Evolutionary conservation across 2,888 invertebrate species (phyloP), one percentile per base, ranked within the genome.

Genomic region (Panopea generosa): DNA sequence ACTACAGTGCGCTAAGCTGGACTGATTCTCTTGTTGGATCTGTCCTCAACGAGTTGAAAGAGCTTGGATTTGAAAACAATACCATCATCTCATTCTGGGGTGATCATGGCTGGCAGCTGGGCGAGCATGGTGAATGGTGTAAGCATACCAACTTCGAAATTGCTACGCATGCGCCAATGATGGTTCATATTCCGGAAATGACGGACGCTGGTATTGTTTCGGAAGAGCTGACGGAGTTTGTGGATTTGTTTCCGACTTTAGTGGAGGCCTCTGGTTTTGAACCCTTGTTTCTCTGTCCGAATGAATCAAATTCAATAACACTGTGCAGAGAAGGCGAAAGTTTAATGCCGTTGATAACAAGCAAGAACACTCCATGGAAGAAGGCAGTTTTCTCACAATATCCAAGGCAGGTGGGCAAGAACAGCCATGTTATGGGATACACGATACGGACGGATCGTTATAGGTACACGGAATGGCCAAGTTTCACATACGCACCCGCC

Each of bases 71-170:
- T 9, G 65, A 52, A 22, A 73, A 84, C 22, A 60, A 84, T 50
- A 86, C 87, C 1, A 82, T 87, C 18, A 61, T 87, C 7, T 82
- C 83, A 7, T 84, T 87, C 66, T 75, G 59, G 52, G 86, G 85
- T 0, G 87, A 87, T 53, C 84, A 86, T 56, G 88, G 88, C 7
- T 87, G 84, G 82, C 85, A 86, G 45, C 82, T 88, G 2, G 88
- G 88, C 3, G 88, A 88, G 72, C 85, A 85, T 49, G 85, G 79
- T 7, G 82, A 84, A 59, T 88, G 88, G 86, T 74, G 77, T 38
- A 87, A 87, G 56, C 77, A 78, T 27, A 86, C 84, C n/a, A 86
- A 86, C 72, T 86, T 84, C 69, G 87, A 87, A 45, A 63, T 84
- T 1, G 85, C 86, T 7, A 79, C 83, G 2, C 84, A 83, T 59